A percentile compares a stretch with the other conserved stretches of the same genome.
Evolutionary conservation across 2,113 vertebrate species (phyloP).

Genomic region (Pseudopodoces humilis): DNA sequence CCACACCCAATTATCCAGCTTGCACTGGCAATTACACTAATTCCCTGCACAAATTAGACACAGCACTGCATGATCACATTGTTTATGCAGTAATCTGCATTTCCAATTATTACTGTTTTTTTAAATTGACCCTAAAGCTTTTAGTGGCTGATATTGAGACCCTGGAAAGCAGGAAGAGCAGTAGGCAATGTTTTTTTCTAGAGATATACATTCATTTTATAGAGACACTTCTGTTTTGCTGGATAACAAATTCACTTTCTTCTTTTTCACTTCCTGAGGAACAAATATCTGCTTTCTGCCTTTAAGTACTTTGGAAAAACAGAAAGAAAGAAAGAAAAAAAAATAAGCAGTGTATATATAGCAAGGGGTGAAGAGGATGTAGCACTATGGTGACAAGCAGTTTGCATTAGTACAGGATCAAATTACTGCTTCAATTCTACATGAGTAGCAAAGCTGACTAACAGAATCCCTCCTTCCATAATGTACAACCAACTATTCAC

Average conservation of each 20-base stretch:
- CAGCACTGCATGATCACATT: not conserved
- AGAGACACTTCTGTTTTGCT: not conserved
- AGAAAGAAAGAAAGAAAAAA: not conserved
- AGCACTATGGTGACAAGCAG: not conserved
- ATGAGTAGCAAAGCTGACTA: not conserved
- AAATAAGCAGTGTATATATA: not conserved
- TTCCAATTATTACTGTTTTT: not conserved
- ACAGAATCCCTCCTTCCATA: not conserved
- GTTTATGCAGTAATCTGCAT: not conserved
- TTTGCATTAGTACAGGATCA: not conserved
- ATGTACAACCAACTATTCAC: not conserved
- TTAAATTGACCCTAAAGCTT: not conserved
- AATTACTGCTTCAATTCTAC: not conserved
- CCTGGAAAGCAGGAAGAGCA: not conserved
- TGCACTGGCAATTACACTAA: conserved; percentile 42
- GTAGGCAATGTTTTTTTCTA: not conserved
- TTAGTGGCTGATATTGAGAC: not conserved
- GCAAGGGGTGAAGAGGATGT: not conserved
- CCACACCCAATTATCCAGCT: conserved; percentile 43
- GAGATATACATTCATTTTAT: not conserved
- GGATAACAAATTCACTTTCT: not conserved
- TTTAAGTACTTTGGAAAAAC: not conserved
- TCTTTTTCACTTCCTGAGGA: not conserved
- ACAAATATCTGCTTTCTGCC: not conserved
- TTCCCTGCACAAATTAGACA: conserved; percentile 30